Base-by-base conservation (phyloP, 2,797 vertebrate species). In the Cuniculus paca region DNA sequence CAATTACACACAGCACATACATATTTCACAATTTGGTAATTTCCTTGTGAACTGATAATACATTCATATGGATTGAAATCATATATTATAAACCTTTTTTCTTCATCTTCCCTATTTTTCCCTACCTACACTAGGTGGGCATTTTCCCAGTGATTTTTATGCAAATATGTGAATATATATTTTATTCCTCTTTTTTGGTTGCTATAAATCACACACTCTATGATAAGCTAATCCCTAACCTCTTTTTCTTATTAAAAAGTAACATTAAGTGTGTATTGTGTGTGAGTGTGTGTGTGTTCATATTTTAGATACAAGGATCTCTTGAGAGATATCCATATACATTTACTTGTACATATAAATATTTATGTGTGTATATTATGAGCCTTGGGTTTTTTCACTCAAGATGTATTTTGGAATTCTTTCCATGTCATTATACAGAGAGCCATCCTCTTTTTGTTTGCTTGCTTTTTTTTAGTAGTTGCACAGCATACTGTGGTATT, bases 301-400 rank as follows among this genome's bases (percentile, higher is more conserved):
- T 81, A 56, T 77, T 80, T 94, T 74, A 80, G 24, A 72, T 52
- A 87, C 60, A 92, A 22, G 22, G 3, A 22, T 75, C n/a, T 92
- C 63, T 79, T 84, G 52, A 45, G 52, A 94, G 78, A 31, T 65
- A 13, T 65, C 31, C 13, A 75, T 31, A 45, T 26, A 22, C 5
- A 80, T 52, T 58, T 10, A 36, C 20, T 5, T 34, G 36, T n/a
- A 14, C 26, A 56, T 34, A 48, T 60, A n/a, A 19, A 22, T 48
- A 16, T 87, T 45, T 87, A 36, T 48, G 7, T 68, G 10, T 91
- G 14, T 90, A 34, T 50, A 34, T 82, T 54, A 48, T 90, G 24
- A 63, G 52, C 34, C 31, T 36, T 72, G 63, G 48, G 39, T 45
- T 70, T 91, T 89, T 84, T 72, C 45, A 75, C 20, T 65, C 82